A percentile compares a stretch with the other conserved stretches of the same genome.
These are phyloP conservation scores for Tupiocoris notatus DNA, from an alignment of 2,888 invertebrate genomes.

Conservation along the genomic window DNA sequence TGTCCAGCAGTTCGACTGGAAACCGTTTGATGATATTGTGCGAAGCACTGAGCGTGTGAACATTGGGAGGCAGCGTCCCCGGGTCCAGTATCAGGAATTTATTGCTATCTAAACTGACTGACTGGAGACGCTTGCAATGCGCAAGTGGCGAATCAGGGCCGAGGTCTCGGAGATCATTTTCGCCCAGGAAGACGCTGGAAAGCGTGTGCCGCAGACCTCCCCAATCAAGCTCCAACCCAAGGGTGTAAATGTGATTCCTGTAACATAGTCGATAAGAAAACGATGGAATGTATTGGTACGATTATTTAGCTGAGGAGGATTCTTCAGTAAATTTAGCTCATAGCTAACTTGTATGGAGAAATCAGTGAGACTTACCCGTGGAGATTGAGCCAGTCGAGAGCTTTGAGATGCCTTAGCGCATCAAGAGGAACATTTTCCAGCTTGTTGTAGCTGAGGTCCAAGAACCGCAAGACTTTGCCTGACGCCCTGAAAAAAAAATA, in stretches of 20 bases:
- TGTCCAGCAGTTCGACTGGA: slow-evolving; percentile 63
- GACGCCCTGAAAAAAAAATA: slow-evolving; percentile 73
- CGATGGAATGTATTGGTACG: no score
- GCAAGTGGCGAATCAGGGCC: slow-evolving; percentile 58
- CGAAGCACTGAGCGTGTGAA: slow-evolving; percentile 71
- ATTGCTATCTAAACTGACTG: slow-evolving; percentile 71
- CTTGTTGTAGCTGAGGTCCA: slow-evolving; percentile 80
- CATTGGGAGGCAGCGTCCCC: slow-evolving; percentile 64
- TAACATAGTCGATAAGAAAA: no score
- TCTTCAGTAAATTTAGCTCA: no score
- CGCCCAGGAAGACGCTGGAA: slow-evolving; percentile 75
- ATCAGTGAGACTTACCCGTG: slow-evolving; percentile 71
- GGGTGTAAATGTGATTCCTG: slow-evolving; percentile 72
- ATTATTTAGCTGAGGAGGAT: no score
- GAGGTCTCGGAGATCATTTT: slow-evolving; percentile 75
- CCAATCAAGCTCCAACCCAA: slow-evolving; percentile 73
- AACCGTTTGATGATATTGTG: slow-evolving; percentile 70
- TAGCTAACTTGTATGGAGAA: no score
- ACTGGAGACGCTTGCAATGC: slow-evolving; percentile 63
- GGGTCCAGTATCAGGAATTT: slow-evolving; percentile 64
- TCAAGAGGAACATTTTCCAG: slow-evolving; percentile 73
- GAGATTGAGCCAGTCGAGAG: slow-evolving; percentile 78
- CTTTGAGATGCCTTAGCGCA: slow-evolving; percentile 69
- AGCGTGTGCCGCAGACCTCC: slow-evolving; percentile 72
- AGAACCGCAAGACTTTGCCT: slow-evolving; percentile 73